Evolutionary conservation across 2,888 invertebrate species (phyloP).

Genomic region (Leptinotarsa rubiginosa): DNA sequence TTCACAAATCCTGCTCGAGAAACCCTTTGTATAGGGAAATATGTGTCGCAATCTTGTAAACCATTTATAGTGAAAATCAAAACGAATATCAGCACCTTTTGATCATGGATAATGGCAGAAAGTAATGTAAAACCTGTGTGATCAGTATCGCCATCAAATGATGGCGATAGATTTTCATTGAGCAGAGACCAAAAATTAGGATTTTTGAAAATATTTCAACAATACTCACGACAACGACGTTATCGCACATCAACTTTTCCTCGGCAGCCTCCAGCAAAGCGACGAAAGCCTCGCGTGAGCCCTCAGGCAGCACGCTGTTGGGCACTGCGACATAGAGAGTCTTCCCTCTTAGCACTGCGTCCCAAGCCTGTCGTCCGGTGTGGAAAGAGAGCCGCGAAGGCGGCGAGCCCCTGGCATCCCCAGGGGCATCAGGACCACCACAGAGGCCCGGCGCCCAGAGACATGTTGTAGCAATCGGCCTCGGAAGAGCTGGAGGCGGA

Average conservation of each 20-base stretch:
- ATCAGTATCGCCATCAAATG: too few relatives aligned
- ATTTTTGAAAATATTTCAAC: too few relatives aligned
- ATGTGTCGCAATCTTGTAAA: too few relatives aligned
- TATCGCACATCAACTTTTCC: constrained; percentile 86
- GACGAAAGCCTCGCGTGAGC: constrained; percentile 95
- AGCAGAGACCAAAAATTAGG: too few relatives aligned
- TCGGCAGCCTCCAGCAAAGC: constrained; percentile 95
- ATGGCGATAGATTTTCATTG: too few relatives aligned
- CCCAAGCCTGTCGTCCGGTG: constrained; percentile 66
- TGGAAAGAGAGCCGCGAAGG: constrained; percentile 65
- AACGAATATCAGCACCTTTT: too few relatives aligned
- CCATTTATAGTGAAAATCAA: too few relatives aligned
- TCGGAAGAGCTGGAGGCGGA: constrained; percentile 78
- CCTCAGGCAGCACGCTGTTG: constrained; percentile 85
- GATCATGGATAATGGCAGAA: too few relatives aligned
- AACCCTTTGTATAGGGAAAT: too few relatives aligned
- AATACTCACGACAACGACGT: constrained; percentile 76
- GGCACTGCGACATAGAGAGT: constrained; percentile 92
- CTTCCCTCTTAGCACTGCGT: constrained; percentile 72
- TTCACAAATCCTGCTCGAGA: too few relatives aligned
- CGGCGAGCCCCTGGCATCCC: constrained; percentile 76
- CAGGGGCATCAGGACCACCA: constrained; percentile 99
- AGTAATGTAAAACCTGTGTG: too few relatives aligned
- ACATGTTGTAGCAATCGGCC: constrained; percentile 82
- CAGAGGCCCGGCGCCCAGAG: constrained; percentile 99